Evolutionary conservation across 2,797 vertebrate species (phyloP), one percentile per base, ranked within the genome.

Genomic region (Dryobates pubescens): DNA sequence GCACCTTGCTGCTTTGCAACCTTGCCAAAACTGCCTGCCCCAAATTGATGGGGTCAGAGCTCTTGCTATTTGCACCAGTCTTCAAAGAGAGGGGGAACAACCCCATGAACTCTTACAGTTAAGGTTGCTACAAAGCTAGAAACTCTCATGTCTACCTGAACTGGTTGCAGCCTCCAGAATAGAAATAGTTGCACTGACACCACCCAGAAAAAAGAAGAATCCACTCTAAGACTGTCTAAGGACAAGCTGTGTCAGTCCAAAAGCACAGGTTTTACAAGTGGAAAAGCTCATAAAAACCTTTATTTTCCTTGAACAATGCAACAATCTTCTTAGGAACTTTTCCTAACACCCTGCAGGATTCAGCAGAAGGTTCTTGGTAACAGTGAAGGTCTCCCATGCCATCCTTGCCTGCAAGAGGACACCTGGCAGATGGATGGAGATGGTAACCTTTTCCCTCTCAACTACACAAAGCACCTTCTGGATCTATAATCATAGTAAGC

Each of bases 381-480:
- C 23, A 26, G 2, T 6, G 20, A 43, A 22, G 9, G 29, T 59
- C 29, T n/a, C 24, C 34, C 30, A 29, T 4, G 4, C 4, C 10
- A 26, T 0, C 0, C 8, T 81, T 15, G 5, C 12, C 12, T 53
- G 67, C 27, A 30, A 5, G 5, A 20, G 27, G 11, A 18, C n/a
- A 53, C 30, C 61, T 67, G 18, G 13, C 58, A 5, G 6, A 30
- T 32, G 19, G 17, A 24, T 76, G 61, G 34, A n/a, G 32, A 49
- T 3, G 8, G 38, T 24, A 22, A 84, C 24, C 4, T 49, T 41
- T 59, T 57, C 43, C 64, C 30, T 75, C 38, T 36, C 63, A n/a
- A 51, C 13, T 58, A 53, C 6, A 9, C 7, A n/a, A 34, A 83
- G 34, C 24, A 67, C 9, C 26, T 88, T 69, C 49, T 47, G 43